These are phyloP conservation scores for Dendrocincla fuliginosa DNA, from an alignment of 2,797 vertebrate species.

Conservation along the genomic window DNA sequence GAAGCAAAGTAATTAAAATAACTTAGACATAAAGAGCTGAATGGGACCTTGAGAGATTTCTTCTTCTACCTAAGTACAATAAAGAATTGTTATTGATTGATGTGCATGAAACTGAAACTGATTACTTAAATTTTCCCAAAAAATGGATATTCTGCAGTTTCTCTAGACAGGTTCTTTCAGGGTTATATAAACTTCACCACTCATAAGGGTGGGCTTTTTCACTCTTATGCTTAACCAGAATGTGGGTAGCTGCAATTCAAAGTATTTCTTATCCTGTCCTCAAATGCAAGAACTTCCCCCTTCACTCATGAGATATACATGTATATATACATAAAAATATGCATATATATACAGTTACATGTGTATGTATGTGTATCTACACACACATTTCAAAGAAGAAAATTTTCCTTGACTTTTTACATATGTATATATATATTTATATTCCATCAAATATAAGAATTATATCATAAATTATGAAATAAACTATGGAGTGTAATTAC, in stretches of 20 bases:
- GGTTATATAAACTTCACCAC: neutral
- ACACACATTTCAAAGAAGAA: neutral
- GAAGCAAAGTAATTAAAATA: neutral
- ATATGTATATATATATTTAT: neutral
- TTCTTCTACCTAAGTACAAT: neutral
- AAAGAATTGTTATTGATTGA: neutral
- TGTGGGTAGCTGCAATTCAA: neutral
- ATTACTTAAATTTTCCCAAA: neutral
- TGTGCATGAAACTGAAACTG: neutral
- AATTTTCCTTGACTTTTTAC: neutral
- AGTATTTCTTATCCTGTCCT: neutral
- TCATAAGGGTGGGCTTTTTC: neutral
- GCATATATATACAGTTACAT: rapidly evolving
- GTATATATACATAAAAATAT: neutral
- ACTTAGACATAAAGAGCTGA: neutral
- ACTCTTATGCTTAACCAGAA: neutral
- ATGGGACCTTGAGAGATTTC: neutral
- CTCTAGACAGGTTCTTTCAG: neutral
- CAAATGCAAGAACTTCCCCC: neutral
- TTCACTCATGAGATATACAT: neutral
- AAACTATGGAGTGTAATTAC: neutral
- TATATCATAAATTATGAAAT: neutral
- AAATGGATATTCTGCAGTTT: neutral
- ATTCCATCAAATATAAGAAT: neutral
- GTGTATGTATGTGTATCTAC: neutral